Conservation (phyloP, 2,797 vertebrate genomes). For the Naso thynnoides region DNA sequence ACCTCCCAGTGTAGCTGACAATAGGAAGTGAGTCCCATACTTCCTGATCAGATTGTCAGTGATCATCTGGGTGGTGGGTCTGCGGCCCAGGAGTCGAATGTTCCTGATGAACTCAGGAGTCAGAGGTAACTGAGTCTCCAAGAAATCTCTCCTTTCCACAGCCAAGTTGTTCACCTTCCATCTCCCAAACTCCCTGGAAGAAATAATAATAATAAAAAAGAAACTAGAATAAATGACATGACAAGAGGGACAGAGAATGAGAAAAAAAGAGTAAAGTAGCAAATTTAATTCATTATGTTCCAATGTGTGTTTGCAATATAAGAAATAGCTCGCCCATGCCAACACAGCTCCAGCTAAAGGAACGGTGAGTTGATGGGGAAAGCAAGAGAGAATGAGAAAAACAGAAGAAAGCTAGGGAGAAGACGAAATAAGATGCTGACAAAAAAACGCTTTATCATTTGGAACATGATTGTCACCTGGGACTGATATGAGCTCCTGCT, state of each 20-base stretch:
- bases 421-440: not conserved
- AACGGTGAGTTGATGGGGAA: slow-evolving; percentile 14
- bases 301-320: slow-evolving; percentile 19
- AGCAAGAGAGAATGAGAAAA: slow-evolving; percentile 1
- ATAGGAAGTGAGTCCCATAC: slow-evolving; percentile 97
- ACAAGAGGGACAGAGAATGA: not conserved
- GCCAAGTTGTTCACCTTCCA: slow-evolving; percentile 99
- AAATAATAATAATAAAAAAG: slow-evolving; percentile 18
- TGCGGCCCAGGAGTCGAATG: slow-evolving; percentile 92
- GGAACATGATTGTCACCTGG: slow-evolving; percentile 38
- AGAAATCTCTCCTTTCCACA: slow-evolving; percentile 94
- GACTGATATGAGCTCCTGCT: slow-evolving; percentile 28
- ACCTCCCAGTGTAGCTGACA: slow-evolving; percentile 98
- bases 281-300: slow-evolving; percentile 27
- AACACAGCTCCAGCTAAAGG: slow-evolving; percentile 5
- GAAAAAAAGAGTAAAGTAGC: not conserved
- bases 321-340: slow-evolving; percentile 23
- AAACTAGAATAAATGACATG: slow-evolving; percentile 20
- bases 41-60: slow-evolving; percentile 98
- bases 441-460: slow-evolving; percentile 32
- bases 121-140: slow-evolving; percentile 93
- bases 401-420: slow-evolving; percentile 5
- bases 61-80: slow-evolving; percentile 93
- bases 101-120: slow-evolving; percentile 96
- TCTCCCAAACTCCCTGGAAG: slow-evolving; percentile 95